A percentile compares a stretch with the other conserved stretches of the same genome.
These are phyloP conservation scores for Calidris pugnax DNA, from an alignment of 2,113 vertebrate genomes.

Conservation along the genomic window DNA sequence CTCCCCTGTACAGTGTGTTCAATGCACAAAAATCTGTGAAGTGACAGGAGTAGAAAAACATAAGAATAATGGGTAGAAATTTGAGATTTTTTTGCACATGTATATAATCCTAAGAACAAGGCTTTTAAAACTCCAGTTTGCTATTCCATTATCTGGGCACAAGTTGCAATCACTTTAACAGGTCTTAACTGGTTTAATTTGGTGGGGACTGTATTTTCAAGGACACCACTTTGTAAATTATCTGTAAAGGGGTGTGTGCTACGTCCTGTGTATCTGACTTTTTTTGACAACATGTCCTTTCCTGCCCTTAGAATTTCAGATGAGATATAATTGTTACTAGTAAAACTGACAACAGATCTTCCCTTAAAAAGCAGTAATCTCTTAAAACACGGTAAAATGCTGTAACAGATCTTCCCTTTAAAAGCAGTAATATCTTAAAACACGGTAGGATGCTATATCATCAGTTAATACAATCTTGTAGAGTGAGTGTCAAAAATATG, in stretches of 20 bases:
- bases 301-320: not conserved
- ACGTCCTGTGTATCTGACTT: not conserved
- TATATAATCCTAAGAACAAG: not conserved
- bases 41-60: not conserved
- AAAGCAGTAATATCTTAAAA: not conserved
- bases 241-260: not conserved
- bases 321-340: not conserved
- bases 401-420: not conserved
- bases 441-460: not conserved
- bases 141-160: not conserved
- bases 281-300: not conserved
- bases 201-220: not conserved
- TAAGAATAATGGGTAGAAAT: not conserved
- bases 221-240: not conserved
- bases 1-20: not conserved
- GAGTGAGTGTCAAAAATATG: not conserved
- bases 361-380: not conserved
- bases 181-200: not conserved
- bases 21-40: not conserved
- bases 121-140: not conserved
- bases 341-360: not conserved
- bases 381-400: not conserved
- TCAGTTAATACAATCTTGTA: not conserved
- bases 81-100: not conserved
- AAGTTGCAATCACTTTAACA: not conserved